These are phyloP conservation scores for Sorex maritimensis DNA, from an alignment of 2,797 vertebrate species.

Conservation along the genomic window DNA sequence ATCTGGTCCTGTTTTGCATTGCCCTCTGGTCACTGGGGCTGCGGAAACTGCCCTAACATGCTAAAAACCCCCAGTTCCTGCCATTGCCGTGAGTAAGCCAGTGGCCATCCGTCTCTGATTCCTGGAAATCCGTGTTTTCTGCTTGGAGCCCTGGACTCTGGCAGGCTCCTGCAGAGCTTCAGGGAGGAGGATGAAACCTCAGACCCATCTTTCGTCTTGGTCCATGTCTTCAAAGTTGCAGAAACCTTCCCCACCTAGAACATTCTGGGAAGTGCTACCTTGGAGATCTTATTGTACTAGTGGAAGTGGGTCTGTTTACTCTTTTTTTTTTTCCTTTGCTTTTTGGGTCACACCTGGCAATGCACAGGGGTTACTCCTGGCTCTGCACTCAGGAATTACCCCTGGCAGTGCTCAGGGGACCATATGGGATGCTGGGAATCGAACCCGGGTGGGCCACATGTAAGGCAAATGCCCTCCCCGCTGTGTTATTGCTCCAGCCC, in stretches of 20 bases:
- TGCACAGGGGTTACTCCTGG: too few species aligned
- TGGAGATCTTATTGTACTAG: conserved; percentile 6
- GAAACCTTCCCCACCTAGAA: conserved; percentile 42
- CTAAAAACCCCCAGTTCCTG: not conserved
- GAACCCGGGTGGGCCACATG: too few species aligned
- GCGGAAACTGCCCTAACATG: not conserved
- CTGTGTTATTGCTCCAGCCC: too few species aligned
- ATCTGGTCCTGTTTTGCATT: not conserved
- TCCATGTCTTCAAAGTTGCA: conserved; percentile 7
- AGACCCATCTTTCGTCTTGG: not conserved
- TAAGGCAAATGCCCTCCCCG: too few species aligned
- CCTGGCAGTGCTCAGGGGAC: too few species aligned
- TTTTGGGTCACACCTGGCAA: too few species aligned
- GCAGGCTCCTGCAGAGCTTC: not conserved
- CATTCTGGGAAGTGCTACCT: conserved; percentile 53
- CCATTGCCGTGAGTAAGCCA: not conserved
- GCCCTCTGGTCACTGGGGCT: not conserved
- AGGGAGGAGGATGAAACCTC: not conserved
- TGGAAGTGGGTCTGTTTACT: conserved; percentile 29
- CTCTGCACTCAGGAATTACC: too few species aligned
- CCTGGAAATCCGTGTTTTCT: not conserved
- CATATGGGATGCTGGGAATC: too few species aligned
- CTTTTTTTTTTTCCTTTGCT: not conserved
- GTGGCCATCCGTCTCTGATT: conserved; percentile 4
- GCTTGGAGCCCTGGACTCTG: not conserved